Conservation (phyloP, 2,113 vertebrate species). For the Pyxicephalus adspersus region DNA sequence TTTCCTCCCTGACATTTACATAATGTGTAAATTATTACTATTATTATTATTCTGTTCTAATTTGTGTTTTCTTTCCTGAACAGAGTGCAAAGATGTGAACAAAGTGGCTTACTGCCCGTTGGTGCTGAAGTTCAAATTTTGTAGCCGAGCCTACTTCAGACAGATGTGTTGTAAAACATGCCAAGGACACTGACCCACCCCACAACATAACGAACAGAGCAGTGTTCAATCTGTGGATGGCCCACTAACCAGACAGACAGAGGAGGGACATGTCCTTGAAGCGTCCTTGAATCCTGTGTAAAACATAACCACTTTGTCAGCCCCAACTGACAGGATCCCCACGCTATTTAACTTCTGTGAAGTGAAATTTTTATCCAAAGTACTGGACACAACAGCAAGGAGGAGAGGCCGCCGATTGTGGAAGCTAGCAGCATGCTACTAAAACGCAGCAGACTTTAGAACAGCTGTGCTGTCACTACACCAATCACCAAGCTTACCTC, state of each 20-base stretch:
- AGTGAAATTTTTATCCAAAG: conserved; percentile 95
- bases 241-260: conserved; percentile 70
- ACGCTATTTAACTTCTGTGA: conserved; percentile 98
- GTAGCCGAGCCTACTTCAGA: conserved; percentile 98
- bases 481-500: conserved; percentile 79
- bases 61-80: conserved; percentile 62
- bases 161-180: conserved; percentile 99
- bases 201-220: conserved; percentile 66
- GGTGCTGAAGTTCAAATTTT: conserved; percentile 99
- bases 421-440: conserved; percentile 61
- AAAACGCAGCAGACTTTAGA: conserved; percentile 72
- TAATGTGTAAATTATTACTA: neutral
- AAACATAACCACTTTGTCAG: conserved; percentile 95
- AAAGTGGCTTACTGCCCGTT: conserved; percentile 99
- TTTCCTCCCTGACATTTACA: too few species aligned
- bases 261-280: conserved; percentile 66
- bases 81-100: conserved; percentile 99
- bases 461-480: conserved; percentile 75
- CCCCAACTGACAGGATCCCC: conserved; percentile 87
- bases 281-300: conserved; percentile 84
- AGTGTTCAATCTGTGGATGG: conserved; percentile 68
- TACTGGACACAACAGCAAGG: conserved; percentile 89
- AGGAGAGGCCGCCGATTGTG: conserved; percentile 73
- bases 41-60: conserved; percentile 55
- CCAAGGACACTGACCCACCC: conserved; percentile 91